Conservation (phyloP, 2,797 vertebrate genomes). For the Hydrolagus colliei region DNA sequence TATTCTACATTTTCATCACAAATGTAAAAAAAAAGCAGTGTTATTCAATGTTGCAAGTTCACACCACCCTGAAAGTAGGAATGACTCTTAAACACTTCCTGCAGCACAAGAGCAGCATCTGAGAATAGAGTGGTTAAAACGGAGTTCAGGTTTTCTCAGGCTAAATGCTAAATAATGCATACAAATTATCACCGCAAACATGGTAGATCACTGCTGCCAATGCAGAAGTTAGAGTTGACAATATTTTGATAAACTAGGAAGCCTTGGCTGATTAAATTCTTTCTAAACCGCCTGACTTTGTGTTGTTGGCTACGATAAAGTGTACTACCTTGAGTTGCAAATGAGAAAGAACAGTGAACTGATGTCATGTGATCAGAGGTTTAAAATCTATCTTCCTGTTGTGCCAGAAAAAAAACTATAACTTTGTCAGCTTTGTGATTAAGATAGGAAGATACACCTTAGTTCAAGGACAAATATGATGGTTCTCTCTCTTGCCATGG, state of each 20-base stretch:
- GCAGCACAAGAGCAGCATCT: no score
- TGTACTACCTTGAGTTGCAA: neutral
- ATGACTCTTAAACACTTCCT: neutral
- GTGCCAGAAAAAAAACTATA: neutral
- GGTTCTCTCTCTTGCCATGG: no score
- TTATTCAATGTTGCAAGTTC: neutral
- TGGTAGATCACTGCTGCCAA: neutral
- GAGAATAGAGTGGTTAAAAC: no score
- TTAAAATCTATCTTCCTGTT: neutral
- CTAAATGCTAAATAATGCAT: neutral
- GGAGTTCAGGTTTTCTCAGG: neutral
- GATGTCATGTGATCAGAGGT: neutral
- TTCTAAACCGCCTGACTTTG: neutral
- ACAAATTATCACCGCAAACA: neutral
- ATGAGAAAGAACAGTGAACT: neutral
- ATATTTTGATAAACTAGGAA: neutral
- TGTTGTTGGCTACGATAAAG: neutral
- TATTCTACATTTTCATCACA: no score
- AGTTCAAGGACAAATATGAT: constrained; percentile 10
- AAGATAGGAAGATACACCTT: neutral
- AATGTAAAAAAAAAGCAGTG: neutral
- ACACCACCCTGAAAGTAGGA: neutral
- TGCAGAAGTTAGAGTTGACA: neutral
- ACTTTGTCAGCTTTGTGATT: constrained; percentile 1
- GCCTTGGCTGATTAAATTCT: no score